phyloP scores from a whole-genome alignment of 2,888 invertebrate species.

The Caenorhabditis sp. region DNA sequence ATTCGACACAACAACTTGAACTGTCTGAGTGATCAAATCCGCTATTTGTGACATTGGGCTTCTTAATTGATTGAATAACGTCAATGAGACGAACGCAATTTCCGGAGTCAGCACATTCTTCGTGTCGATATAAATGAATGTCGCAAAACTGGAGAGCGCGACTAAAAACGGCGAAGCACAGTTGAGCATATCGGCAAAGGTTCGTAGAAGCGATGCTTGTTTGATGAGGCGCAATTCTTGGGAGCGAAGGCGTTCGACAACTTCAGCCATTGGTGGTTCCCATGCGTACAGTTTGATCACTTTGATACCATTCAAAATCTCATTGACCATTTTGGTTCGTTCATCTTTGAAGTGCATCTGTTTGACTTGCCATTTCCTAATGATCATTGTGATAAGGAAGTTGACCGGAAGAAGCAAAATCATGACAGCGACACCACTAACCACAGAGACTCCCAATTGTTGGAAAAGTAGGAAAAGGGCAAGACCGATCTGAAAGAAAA shows the following conservation, averaged over 20 bases:
- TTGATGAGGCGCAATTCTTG: constrained; percentile 62
- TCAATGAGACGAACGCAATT: constrained; percentile 93
- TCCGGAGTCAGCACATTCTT: constrained; percentile 71
- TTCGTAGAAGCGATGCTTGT: constrained; percentile 66
- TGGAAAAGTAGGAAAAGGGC: constrained; percentile 72
- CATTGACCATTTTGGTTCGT: constrained; percentile 90
- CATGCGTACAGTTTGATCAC: constrained; percentile 74
- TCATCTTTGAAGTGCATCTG: constrained; percentile 95
- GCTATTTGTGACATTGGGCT: constrained; percentile 92
- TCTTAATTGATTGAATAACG: constrained; percentile 95
- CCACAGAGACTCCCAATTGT: constrained; percentile 80
- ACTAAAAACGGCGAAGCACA: constrained; percentile 69
- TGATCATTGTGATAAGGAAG: constrained; percentile 67
- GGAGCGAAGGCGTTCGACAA: constrained; percentile 64
- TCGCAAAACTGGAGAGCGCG: constrained; percentile 69
- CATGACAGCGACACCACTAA: constrained; percentile 93
- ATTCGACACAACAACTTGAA: constrained; percentile 67
- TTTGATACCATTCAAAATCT: constrained; percentile 90
- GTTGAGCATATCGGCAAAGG: constrained; percentile 69
- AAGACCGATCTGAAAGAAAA: constrained; percentile 28
- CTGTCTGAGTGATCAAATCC: constrained; percentile 69
- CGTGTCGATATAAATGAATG: constrained; percentile 64
- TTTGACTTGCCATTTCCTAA: constrained; percentile 62
- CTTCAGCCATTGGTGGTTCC: constrained; percentile 72
- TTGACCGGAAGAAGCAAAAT: constrained; percentile 81